These are phyloP conservation scores for Scaptomyza caliginosa DNA, from an alignment of 2,888 invertebrate species.

Conservation along the genomic window DNA sequence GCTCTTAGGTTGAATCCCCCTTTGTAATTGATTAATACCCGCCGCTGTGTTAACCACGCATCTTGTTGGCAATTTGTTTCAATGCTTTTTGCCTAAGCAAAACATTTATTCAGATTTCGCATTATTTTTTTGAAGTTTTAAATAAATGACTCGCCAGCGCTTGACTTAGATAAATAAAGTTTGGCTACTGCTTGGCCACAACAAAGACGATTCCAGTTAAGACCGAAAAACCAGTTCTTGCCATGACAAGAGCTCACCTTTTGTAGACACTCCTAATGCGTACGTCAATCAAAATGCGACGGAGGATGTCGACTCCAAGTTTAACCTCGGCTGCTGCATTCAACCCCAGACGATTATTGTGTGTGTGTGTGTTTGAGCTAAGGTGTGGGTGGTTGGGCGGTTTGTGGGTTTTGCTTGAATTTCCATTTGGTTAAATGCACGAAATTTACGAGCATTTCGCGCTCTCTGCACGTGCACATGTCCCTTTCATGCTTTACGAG, in stretches of 20 bases:
- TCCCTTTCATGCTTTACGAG: conserved; percentile 66
- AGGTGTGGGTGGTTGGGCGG: not conserved
- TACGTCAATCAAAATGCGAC: conserved; percentile 19
- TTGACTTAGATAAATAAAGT: conserved; percentile 49
- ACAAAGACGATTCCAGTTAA: conserved; percentile 40
- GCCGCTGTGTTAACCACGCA: conserved; percentile 18
- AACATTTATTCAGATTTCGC: conserved; percentile 52
- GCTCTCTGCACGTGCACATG: conserved; percentile 67
- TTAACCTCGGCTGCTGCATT: conserved; percentile 10
- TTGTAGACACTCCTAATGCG: conserved; percentile 8
- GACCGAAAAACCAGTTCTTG: conserved; percentile 58
- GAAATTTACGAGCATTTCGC: conserved; percentile 62
- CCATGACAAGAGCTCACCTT: conserved; percentile 48
- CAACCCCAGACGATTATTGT: conserved; percentile 25
- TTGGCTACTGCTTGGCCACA: conserved; percentile 18
- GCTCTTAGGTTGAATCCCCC: not conserved
- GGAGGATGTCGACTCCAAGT: not conserved
- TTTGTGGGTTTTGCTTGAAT: conserved; percentile 40
- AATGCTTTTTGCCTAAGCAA: conserved; percentile 34
- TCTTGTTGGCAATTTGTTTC: conserved; percentile 46
- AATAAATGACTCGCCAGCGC: conserved; percentile 34
- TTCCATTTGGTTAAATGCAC: conserved; percentile 69
- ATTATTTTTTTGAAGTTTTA: conserved; percentile 26
- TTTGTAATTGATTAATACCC: not conserved
- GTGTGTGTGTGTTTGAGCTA: not conserved